A percentile compares a stretch with the other conserved stretches of the same genome.
phyloP scores from a whole-genome alignment of 2,888 invertebrate genomes.

The Tipula confusa region DNA sequence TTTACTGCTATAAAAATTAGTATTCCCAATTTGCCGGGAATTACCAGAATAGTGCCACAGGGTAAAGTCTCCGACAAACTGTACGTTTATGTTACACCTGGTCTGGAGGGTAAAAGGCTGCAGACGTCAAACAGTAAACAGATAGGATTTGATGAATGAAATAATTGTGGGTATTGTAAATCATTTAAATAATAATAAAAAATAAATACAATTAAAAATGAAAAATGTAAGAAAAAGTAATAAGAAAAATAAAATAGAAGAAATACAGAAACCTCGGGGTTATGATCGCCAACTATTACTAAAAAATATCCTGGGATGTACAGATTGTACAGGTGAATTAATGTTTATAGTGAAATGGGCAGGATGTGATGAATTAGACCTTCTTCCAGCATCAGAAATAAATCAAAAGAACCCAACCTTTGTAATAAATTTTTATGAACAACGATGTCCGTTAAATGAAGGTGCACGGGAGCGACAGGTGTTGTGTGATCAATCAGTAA shows the following conservation, averaged over 20 bases:
- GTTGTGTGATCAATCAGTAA: background rate
- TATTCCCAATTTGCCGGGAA: no score
- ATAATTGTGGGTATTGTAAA: no score
- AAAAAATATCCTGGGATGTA: constrained; percentile 84
- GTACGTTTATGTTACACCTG: no score
- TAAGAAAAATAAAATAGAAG: constrained; percentile 53
- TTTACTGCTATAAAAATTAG: no score
- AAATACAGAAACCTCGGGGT: constrained; percentile 64
- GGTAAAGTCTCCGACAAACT: no score
- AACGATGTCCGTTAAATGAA: constrained; percentile 47
- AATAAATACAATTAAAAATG: no score
- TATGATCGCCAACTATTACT: constrained; percentile 75
- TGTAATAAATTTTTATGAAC: constrained; percentile 62
- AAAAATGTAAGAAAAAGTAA: background rate
- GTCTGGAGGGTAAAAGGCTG: no score
- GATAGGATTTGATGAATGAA: no score
- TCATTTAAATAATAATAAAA: no score
- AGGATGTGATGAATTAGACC: constrained; percentile 60
- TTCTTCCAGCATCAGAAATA: constrained; percentile 59
- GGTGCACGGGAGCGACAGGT: constrained; percentile 42
- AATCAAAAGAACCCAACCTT: constrained; percentile 59
- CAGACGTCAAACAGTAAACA: no score
- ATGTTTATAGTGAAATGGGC: constrained; percentile 90
- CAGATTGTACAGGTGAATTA: constrained; percentile 80
- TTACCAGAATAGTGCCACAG: no score